Base-by-base conservation (phyloP, 2,797 vertebrate genomes). In the Coranthus polyacanthus region DNA sequence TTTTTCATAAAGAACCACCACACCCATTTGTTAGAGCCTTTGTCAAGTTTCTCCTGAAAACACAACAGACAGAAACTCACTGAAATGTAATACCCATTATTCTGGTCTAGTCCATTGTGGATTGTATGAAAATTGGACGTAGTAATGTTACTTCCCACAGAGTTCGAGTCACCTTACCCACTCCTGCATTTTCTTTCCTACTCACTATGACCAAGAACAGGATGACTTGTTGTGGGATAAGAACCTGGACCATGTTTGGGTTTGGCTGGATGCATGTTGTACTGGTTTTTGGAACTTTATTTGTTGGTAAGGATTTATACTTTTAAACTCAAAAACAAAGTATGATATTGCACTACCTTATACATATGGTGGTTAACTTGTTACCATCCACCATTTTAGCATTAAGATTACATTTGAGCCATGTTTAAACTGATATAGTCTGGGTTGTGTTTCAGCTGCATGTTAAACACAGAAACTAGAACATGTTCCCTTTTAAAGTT, bases 71-170 rank as follows among this genome's bases (percentile, higher is more conserved):
- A 60, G 80, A 78, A 49, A 46, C 62, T 58, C 16, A 22, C 29
- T 82, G 82, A 79, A 83, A 89, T 68, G 11, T 32, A 38, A 87
- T 20, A 53, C 61, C 59, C 1, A 7, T 67, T 56, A 57, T 63
- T 57, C 16, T 37, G 20, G 12, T 52, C 32, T 16, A 36, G 3
- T 68, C 63, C 47, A n/a, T 53, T 72, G 37, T 72, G 50, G 46
- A 6, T 34, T 49, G 39, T 70, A 16, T 62, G 47, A 79, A 73
- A 65, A 53, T 61, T n/a, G 67, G 55, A 7, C 47, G 17, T 50
- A 12, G 45, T 45, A 20, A 18, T 32, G 39, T 75, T 58, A 34
- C 47, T 29, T 71, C 43, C 26, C 53, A 72, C 34, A 16, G 15
- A 11, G 32, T 32, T 37, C 55, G 7, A n/a, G 20, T 37, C 55